A percentile compares a stretch with the other conserved stretches of the same genome.
Evolutionary conservation across 2,113 vertebrate species (phyloP).

Genomic region (Turnix velox): DNA sequence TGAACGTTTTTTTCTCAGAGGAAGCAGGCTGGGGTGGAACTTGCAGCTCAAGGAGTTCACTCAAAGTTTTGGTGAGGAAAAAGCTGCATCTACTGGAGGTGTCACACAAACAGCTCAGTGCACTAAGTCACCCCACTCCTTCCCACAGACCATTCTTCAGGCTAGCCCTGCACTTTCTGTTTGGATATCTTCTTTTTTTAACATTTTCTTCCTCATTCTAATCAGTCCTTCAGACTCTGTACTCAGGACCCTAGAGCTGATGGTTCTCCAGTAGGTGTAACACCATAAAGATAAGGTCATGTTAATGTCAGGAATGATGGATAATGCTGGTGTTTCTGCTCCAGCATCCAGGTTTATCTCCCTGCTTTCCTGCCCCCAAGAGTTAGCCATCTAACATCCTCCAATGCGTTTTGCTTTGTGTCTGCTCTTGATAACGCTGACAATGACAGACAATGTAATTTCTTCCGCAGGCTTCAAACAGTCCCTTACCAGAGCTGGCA

Average conservation of each 20-base stretch:
- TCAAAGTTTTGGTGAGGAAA: neutral
- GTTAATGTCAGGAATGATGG: neutral
- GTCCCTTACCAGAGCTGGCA: neutral
- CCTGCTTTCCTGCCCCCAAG: neutral
- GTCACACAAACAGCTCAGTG: fast-evolving
- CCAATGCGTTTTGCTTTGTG: neutral
- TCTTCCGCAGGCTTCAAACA: neutral
- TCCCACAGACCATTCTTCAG: neutral
- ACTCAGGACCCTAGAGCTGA: neutral
- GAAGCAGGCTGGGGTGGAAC: neutral
- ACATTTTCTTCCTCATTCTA: fast-evolving
- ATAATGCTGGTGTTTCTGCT: neutral
- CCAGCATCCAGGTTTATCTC: neutral
- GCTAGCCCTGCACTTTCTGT: neutral
- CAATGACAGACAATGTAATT: constrained; percentile 12
- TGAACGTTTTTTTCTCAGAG: neutral
- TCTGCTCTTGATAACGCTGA: neutral
- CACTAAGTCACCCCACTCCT: neutral
- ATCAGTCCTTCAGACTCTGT: neutral
- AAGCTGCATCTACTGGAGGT: neutral
- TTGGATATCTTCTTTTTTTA: neutral
- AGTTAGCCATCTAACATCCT: neutral
- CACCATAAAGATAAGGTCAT: neutral
- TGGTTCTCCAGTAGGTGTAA: neutral
- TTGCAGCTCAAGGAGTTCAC: neutral